A percentile compares a stretch with the other conserved stretches of the same genome.
Evolutionary conservation across 2,888 invertebrate species (phyloP).

Genomic region (Gerris lacustris): DNA sequence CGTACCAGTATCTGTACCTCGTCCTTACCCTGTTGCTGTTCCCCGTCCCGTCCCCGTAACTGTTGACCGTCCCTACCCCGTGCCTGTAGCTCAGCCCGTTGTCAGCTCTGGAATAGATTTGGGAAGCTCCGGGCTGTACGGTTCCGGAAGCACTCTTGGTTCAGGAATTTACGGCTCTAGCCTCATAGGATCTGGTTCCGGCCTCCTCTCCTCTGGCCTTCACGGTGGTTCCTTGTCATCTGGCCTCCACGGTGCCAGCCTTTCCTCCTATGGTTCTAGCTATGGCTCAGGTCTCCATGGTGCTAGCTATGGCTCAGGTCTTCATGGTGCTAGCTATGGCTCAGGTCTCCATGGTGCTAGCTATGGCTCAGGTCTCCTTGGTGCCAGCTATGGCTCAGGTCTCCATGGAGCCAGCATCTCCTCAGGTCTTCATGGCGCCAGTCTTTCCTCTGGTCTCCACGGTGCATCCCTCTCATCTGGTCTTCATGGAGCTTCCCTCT

Average conservation of each 20-base stretch:
- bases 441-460: neutral
- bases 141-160: neutral
- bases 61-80: conserved; percentile 41
- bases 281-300: neutral
- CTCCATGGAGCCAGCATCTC: neutral
- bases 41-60: conserved; percentile 37
- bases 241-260: neutral
- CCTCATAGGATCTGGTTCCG: neutral
- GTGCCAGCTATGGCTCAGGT: neutral
- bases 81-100: conserved; percentile 36
- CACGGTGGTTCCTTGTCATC: neutral
- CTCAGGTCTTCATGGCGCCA: neutral
- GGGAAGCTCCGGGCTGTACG: neutral
- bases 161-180: neutral
- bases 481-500: neutral
- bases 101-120: neutral
- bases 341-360: neutral
- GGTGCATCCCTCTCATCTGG: conserved; percentile 7
- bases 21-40: conserved; percentile 43
- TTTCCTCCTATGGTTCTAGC: neutral
- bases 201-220: neutral
- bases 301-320: neutral
- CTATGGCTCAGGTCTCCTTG: neutral
- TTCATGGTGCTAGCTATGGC: neutral
- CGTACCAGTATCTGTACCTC: conserved; percentile 39